Base-by-base conservation (phyloP, 2,113 vertebrate genomes). In the Passer montanus region DNA sequence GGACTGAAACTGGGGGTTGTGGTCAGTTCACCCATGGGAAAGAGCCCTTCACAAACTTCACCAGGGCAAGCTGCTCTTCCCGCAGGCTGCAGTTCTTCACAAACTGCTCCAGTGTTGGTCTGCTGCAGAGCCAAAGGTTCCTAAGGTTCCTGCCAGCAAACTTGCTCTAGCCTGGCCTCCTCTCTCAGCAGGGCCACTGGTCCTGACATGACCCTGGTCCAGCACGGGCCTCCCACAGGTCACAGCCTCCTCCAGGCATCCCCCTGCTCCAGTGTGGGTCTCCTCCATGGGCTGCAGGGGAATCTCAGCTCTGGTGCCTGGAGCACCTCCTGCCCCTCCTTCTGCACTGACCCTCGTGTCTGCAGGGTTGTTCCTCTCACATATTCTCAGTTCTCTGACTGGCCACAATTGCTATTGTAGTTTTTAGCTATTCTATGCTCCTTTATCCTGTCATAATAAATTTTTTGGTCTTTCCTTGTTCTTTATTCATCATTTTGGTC, bases 161-260 rank as follows among this genome's bases (percentile, higher is more conserved):
- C 15, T 39, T 49, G 4, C 22, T 72, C 13, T 11, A 27, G 2
- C 3, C 1, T 63, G 26, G 26, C 4, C 37, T 68, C 21, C 10
- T 69, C 33, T 50, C 10, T 35, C 41, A 28, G 15, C 1, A 3
- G 6, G 31, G 7, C 8, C 2, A 0, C 26, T n/a, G 31, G 20
- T 39, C 31, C 43, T 84, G 23, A 21, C 16, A 49, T 1, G 20
- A 62, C 6, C 53, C 14, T 68, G 21, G 2, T 46, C 6, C n/a
- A 86, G 16, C 7, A 4, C 0, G 0, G 22, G 5, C 2, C 39
- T 58, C 26, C 52, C 17, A 16, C 0, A 1, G 43, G 4, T 52
- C 37, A 33, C 19, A 52, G 49, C 18, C 18, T 58, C 53, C 28
- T 14, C 56, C 8, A 7, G 41, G 31, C 7, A 15, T 44, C 7